Evolutionary conservation across 2,888 invertebrate species (phyloP), one percentile per base, ranked within the genome.

Genomic region (Thymelicus sylvestris): DNA sequence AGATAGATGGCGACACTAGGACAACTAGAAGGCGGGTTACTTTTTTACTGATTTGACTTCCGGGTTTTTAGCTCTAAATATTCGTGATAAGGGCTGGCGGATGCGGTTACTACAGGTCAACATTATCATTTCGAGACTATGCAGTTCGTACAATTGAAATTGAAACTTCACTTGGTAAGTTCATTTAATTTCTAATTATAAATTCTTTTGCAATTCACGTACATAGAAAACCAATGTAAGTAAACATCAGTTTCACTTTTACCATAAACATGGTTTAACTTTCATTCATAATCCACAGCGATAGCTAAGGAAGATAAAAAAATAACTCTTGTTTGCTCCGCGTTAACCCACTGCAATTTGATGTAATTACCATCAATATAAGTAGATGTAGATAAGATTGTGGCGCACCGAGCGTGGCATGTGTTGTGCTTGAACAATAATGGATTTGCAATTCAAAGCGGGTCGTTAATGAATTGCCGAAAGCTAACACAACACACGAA

Each of bases 401-500:
- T 38, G 24, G 31, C 31, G 31, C 31, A 31, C 31, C 31, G 31
- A 39, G 50, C 39, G 50, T 39, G 48, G 10, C 24, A 48, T 39
- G 24, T 67, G 47, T 60, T 38, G 41, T 57, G 67, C 19, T 67
- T 8, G 52, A 41, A 61, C 48, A 52, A 38, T 67, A 61, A 61
- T 67, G 52, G 50, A 67, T 67, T 67, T 67, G 67, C 67, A 67
- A 67, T 67, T 67, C 67, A 61, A 67, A 67, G 61, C 67, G 52
- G 41, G 41, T 61, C 61, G 50, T 67, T 67, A 67, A 67, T 67
- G 67, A 67, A 67, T 67, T 50, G 67, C 52, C 61, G 61, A 67
- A 67, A 48, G 60, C 67, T 61, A 61, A 66, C 66, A 67, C 67
- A 67, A 47, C 31, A 59, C 44, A 44, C 13, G 39, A 19, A 55